Conservation (phyloP, 1,140 invertebrate species). For the Halesus radiatus region DNA sequence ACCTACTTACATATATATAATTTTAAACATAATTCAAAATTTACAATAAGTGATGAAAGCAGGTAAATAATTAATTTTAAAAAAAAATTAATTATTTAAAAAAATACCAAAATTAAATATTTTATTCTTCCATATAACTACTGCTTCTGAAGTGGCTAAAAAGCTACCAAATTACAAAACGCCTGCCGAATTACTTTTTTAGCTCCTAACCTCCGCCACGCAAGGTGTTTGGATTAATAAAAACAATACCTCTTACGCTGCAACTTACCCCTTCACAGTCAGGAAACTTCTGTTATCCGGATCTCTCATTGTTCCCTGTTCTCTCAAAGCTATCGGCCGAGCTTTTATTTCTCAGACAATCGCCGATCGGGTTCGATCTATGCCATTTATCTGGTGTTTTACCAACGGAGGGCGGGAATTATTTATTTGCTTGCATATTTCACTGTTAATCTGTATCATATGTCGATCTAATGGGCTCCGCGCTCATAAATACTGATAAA, state of each 20-base stretch:
- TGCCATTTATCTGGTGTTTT: constrained; percentile 22
- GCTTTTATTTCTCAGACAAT: constrained; percentile 20
- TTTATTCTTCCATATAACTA: too few relatives aligned
- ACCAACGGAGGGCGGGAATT: constrained; percentile 28
- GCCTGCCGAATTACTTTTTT: too few relatives aligned
- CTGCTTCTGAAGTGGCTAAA: too few relatives aligned
- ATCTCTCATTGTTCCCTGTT: constrained; percentile 23
- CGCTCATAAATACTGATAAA: not conserved
- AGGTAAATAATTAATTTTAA: too few relatives aligned
- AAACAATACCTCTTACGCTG: not conserved
- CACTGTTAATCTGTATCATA: constrained; percentile 24
- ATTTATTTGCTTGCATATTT: constrained; percentile 37
- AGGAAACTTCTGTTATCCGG: constrained; percentile 27
- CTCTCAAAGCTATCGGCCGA: not conserved
- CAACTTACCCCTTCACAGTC: constrained; percentile 12
- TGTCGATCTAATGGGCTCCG: constrained; percentile 16
- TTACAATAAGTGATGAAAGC: too few relatives aligned
- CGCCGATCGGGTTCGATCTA: constrained; percentile 10
- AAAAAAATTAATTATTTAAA: too few relatives aligned
- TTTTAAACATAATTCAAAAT: too few relatives aligned
- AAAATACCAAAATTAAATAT: too few relatives aligned
- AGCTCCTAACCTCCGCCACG: too few relatives aligned
- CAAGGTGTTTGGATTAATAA: too few relatives aligned
- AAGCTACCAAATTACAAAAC: too few relatives aligned
- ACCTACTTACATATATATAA: too few relatives aligned